phyloP scores from a whole-genome alignment of 2,888 invertebrate species.

The Standfussiana lucernea region DNA sequence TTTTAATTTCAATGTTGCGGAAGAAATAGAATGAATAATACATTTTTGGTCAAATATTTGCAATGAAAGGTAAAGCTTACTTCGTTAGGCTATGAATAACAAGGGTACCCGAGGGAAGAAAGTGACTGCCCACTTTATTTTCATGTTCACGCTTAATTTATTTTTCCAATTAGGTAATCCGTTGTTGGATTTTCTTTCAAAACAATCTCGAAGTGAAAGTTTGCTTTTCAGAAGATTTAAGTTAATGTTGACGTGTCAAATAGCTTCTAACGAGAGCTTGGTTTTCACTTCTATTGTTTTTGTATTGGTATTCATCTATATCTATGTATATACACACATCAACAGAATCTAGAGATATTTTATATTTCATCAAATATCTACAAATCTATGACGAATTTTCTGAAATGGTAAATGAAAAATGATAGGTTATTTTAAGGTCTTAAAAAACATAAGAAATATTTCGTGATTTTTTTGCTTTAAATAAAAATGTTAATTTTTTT shows the following conservation, averaged over 20 bases:
- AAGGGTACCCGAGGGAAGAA: constrained; percentile 50
- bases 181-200: constrained; percentile 47
- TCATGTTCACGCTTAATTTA: constrained; percentile 59
- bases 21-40: constrained; percentile 75
- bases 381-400: too few species aligned
- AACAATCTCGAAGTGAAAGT: constrained; percentile 22
- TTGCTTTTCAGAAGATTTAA: constrained; percentile 12
- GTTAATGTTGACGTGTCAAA: constrained; percentile 28
- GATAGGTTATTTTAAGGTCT: too few species aligned
- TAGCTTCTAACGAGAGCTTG: constrained; percentile 3
- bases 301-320: background rate
- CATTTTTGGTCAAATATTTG: constrained; percentile 75
- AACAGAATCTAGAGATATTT: too few species aligned
- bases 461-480: too few species aligned
- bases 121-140: constrained; percentile 61
- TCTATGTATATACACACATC: too few species aligned
- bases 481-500: too few species aligned
- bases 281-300: constrained; percentile 25
- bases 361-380: too few species aligned
- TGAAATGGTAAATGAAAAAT: too few species aligned
- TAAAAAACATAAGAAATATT: too few species aligned
- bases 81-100: constrained; percentile 67
- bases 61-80: constrained; percentile 66
- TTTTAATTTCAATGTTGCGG: constrained; percentile 72
- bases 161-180: constrained; percentile 60